phyloP scores from a whole-genome alignment of 2,797 vertebrate species.

The Amniataba percoides region DNA sequence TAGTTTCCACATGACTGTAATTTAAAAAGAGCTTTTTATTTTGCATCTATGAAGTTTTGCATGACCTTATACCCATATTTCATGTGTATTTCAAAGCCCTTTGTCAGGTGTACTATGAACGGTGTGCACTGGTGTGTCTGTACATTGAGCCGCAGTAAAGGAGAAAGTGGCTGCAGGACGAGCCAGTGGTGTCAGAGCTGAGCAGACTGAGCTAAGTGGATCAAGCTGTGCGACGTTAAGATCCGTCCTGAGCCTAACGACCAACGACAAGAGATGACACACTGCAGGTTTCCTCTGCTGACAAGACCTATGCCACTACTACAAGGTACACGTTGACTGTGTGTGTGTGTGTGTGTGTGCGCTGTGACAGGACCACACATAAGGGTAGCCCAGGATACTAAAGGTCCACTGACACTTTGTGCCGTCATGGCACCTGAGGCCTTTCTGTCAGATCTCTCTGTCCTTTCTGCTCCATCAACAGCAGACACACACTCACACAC shows the following conservation, averaged over 20 bases:
- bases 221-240: slow-evolving; percentile 39
- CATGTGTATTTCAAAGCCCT: background rate
- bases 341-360: slow-evolving; percentile 24
- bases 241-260: slow-evolving; percentile 33
- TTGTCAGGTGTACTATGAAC: background rate
- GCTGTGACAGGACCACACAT: background rate
- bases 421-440: slow-evolving; percentile 19
- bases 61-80: background rate
- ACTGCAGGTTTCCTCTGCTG: slow-evolving; percentile 18
- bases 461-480: slow-evolving; percentile 34
- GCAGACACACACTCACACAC: background rate
- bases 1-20: background rate
- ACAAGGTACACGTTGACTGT: slow-evolving; percentile 9
- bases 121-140: background rate
- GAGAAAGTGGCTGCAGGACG: slow-evolving; percentile 38
- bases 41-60: background rate
- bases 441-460: slow-evolving; percentile 22
- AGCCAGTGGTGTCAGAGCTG: slow-evolving; percentile 23
- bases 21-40: background rate
- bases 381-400: background rate
- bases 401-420: slow-evolving; percentile 5
- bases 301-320: slow-evolving; percentile 2
- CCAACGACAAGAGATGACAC: slow-evolving; percentile 34
- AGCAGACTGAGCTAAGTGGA: slow-evolving; percentile 55
- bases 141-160: background rate